These are phyloP conservation scores for Drosophila rufa DNA, from an alignment of 1,140 invertebrate species.

Conservation along the genomic window DNA sequence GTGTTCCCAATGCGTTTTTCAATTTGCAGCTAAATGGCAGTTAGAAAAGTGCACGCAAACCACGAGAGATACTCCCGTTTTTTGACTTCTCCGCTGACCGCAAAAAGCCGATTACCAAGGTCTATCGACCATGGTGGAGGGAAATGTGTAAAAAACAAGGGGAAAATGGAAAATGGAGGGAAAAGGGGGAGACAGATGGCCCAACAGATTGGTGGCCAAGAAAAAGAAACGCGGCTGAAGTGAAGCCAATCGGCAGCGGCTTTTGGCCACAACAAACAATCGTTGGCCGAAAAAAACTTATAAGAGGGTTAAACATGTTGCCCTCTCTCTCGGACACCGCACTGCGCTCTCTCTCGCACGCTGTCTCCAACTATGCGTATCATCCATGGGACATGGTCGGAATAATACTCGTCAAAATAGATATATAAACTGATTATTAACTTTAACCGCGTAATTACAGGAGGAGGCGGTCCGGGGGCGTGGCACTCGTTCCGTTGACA, in stretches of 20 bases:
- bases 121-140: slow-evolving; percentile 49
- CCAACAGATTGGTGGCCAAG: slow-evolving; percentile 34
- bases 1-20: slow-evolving; percentile 42
- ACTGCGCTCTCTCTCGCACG: background rate
- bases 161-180: background rate
- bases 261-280: slow-evolving; percentile 49
- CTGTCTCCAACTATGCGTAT: slow-evolving; percentile 46
- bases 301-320: slow-evolving; percentile 31
- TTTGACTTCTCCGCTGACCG: slow-evolving; percentile 40
- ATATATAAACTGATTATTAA: slow-evolving; percentile 69
- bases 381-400: slow-evolving; percentile 38
- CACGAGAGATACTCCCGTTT: slow-evolving; percentile 41
- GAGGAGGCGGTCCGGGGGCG: slow-evolving; percentile 37
- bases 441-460: slow-evolving; percentile 70
- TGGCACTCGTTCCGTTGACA: slow-evolving; percentile 67
- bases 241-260: slow-evolving; percentile 48
- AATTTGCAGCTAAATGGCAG: slow-evolving; percentile 71
- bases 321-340: background rate
- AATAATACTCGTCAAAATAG: slow-evolving; percentile 22
- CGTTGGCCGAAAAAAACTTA: slow-evolving; percentile 22
- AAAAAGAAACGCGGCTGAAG: slow-evolving; percentile 18
- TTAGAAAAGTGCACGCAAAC: slow-evolving; percentile 59
- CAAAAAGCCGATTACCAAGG: slow-evolving; percentile 53
- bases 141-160: slow-evolving; percentile 1
- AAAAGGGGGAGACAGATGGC: slow-evolving; percentile 18